Evolutionary conservation across 2,113 vertebrate genomes (phyloP).

Genomic region (Gulo gulo): DNA sequence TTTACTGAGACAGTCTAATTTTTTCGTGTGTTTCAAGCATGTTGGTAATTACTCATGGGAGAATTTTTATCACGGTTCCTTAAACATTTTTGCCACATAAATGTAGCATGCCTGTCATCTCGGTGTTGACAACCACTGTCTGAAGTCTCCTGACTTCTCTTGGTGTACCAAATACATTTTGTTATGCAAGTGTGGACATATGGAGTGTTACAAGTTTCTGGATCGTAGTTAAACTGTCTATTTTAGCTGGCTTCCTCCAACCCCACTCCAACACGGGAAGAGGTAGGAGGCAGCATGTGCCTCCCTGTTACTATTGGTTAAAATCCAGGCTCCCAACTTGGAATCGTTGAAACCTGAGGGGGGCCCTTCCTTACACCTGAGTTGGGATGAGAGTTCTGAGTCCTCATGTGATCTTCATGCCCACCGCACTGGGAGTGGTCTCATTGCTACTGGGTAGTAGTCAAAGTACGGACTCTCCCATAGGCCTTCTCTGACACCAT

Average conservation of each 20-base stretch:
- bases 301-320: not conserved
- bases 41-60: not conserved
- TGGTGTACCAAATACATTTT: not conserved
- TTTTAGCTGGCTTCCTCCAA: not conserved
- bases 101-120: not conserved
- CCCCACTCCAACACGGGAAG: not conserved
- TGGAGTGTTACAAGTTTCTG: not conserved
- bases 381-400: not conserved
- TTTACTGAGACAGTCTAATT: not conserved
- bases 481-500: not conserved
- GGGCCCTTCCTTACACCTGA: too few species aligned
- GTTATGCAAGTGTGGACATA: not conserved
- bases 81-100: not conserved
- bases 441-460: not conserved
- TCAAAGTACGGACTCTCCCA: not conserved
- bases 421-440: not conserved
- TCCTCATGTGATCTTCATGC: not conserved
- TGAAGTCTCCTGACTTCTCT: not conserved
- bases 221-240: not conserved
- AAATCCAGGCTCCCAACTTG: not conserved
- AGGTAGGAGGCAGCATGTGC: too few species aligned
- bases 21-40: not conserved
- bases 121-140: not conserved
- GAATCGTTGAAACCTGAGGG: fast-evolving
- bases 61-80: not conserved